Evolutionary conservation across 2,888 invertebrate genomes (phyloP), one percentile per base, ranked within the genome.

Genomic region (Drosophila peninsularis): DNA sequence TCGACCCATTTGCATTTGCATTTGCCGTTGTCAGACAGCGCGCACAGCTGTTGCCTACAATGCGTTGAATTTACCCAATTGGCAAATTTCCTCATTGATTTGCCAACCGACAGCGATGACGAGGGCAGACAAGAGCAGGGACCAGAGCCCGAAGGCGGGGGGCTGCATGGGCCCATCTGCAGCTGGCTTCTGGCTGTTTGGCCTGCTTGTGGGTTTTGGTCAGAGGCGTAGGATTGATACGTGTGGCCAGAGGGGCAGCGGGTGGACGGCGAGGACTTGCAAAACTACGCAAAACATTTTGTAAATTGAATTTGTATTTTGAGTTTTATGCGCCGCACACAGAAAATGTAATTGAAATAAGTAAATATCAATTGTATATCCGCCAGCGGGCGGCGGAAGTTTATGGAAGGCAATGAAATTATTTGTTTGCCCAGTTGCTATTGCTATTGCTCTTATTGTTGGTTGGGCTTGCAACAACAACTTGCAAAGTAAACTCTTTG

Each of bases 301-400:
- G 83, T 85, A 83, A 88, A 83, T 83, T 83, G 83, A 88, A 88
- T 88, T 88, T 63, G 66, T 62, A 61, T 69, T 75, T 78, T 65
- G 62, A 65, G 66, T 62, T 69, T 77, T 64, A 67, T 39, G 63
- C 60, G 64, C 67, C 45, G 56, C 69, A 52, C 65, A 62, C 27
- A 60, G 21, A 68, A 72, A 85, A 86, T 82, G 83, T 88, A 83
- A 86, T 83, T 83, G 88, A 86, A 83, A 80, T 83, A 83, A 78
- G 75, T 68, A 88, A 83, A 88, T 82, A 82, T 88, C 88, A 86
- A 85, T 88, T 63, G 86, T 78, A 82, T 88, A 88, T 83, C 89
- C 83, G 83, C 81, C 65, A 71, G 63, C 62, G 62, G 66, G 63
- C 61, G 66, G 70, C 82, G 82, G 82, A 83, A 84, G 79, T 79